Percentiles rank a stretch among this genome's conserved stretches.
These are phyloP conservation scores for Clarias pachynema DNA, from an alignment of 2,797 vertebrate genomes.

Conservation along the genomic window DNA sequence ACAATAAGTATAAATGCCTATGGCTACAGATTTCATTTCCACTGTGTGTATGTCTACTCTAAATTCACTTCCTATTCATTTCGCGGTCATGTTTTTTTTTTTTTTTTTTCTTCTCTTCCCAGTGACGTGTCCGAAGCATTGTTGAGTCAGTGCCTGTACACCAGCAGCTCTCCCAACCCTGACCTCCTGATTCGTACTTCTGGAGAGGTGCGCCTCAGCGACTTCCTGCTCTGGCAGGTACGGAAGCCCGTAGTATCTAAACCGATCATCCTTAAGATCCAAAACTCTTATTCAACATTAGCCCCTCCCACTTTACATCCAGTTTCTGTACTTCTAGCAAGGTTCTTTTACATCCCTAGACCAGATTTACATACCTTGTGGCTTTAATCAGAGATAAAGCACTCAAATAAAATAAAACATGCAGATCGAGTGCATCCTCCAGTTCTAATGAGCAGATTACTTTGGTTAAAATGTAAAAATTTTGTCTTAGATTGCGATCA, in stretches of 20 bases:
- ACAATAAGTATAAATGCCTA: no score
- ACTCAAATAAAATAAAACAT: background rate
- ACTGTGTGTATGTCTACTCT: background rate
- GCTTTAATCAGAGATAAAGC: background rate
- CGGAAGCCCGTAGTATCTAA: background rate
- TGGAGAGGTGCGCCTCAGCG: conserved; percentile 94
- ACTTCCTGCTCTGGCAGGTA: conserved; percentile 99
- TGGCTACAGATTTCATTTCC: no score
- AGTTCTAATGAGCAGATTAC: background rate
- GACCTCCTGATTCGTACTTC: conserved; percentile 96
- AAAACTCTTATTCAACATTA: background rate
- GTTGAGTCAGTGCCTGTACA: conserved; percentile 93
- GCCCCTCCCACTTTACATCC: background rate
- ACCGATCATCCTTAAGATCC: background rate
- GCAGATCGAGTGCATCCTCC: background rate
- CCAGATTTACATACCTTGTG: background rate
- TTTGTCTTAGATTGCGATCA: background rate
- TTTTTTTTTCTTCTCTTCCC: conserved; percentile 6
- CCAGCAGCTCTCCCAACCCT: conserved; percentile 90
- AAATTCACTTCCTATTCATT: background rate
- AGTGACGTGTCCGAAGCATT: conserved; percentile 92
- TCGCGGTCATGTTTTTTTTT: background rate
- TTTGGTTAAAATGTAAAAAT: background rate
- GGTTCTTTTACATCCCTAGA: background rate
- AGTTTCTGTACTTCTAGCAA: background rate